A percentile compares a stretch with the other conserved stretches of the same genome.
Conservation (phyloP, 2,797 vertebrate species). For the Calcarius lapponicus region DNA sequence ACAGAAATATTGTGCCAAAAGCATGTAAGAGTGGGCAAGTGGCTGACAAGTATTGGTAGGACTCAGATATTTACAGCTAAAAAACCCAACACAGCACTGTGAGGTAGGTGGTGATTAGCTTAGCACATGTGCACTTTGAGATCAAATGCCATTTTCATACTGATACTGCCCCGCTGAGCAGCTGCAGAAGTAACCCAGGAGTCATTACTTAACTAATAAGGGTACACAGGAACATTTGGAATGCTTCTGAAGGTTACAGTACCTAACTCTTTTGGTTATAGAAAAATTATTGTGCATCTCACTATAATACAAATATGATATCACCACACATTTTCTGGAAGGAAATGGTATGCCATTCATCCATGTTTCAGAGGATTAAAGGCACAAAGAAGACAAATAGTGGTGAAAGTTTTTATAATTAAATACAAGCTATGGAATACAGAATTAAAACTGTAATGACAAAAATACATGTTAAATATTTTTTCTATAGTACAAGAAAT, state of each 20-base stretch:
- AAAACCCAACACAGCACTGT: background rate
- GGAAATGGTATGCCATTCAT: background rate
- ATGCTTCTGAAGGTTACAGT: background rate
- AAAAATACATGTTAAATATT: background rate
- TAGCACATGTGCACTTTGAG: background rate
- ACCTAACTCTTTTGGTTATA: background rate
- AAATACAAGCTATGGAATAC: background rate
- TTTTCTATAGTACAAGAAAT: background rate
- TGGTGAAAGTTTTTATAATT: background rate
- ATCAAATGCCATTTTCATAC: background rate
- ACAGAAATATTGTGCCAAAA: constrained; percentile 59
- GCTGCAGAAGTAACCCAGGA: background rate
- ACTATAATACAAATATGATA: background rate
- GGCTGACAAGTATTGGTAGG: background rate
- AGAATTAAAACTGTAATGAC: background rate
- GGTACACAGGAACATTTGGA: background rate
- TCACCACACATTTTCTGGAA: background rate
- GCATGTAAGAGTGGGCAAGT: background rate
- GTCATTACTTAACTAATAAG: background rate
- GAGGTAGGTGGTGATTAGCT: background rate
- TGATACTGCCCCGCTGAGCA: background rate
- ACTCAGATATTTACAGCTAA: background rate
- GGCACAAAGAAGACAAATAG: background rate
- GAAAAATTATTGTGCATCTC: background rate
- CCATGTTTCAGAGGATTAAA: background rate